A percentile compares a stretch with the other conserved stretches of the same genome.
phyloP scores from a whole-genome alignment of 2,113 vertebrate genomes.

The Hydrochoerus hydrochaeris region DNA sequence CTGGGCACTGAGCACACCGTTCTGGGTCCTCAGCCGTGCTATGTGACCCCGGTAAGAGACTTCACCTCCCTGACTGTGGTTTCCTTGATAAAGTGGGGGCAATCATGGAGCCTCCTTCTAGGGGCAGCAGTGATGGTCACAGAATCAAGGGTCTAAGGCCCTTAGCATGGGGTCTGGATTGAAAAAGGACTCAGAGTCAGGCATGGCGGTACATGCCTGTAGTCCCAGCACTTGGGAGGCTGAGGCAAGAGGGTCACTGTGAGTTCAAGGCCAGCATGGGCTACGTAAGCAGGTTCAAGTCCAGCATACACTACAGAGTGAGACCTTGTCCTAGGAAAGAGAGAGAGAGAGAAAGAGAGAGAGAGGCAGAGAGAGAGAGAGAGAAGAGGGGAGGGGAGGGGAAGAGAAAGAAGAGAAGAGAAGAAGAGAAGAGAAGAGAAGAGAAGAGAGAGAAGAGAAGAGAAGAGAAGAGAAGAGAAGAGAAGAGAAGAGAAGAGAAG shows the following conservation, averaged over 20 bases:
- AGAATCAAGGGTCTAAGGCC: not conserved
- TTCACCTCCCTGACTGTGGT: not conserved
- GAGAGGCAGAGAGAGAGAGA: no score
- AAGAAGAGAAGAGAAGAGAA: no score
- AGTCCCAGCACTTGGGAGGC: not conserved
- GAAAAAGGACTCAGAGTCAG: not conserved
- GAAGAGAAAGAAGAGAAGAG: no score
- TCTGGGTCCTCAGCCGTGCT: not conserved
- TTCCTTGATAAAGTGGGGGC: not conserved
- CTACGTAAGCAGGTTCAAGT: not conserved
- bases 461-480: no score
- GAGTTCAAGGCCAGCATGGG: not conserved
- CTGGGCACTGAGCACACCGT: not conserved
- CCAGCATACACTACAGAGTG: not conserved
- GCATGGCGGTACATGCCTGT: not conserved
- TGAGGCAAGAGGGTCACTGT: not conserved
- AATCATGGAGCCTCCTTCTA: not conserved
- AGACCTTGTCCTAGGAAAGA: no score
- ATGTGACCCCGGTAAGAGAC: not conserved
- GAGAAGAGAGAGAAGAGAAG: not conserved
- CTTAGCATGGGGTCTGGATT: fast-evolving
- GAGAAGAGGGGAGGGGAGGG: no score
- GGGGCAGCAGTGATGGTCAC: no score
- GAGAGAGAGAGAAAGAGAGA: no score
- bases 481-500: no score